Conservation (phyloP, 2,113 vertebrate species). For the Siphamia tubifer region DNA sequence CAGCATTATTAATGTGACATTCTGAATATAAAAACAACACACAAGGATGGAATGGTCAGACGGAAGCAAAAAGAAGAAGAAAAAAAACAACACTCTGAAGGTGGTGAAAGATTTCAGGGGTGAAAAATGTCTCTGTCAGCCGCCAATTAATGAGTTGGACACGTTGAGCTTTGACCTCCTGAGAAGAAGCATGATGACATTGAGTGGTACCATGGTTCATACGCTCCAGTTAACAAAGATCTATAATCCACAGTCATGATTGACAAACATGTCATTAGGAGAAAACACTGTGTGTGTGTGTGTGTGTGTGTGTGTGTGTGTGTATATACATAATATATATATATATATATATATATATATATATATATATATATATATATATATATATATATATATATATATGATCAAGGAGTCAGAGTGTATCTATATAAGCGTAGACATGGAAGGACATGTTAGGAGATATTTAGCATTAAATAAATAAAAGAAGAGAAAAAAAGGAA, state of each 20-base stretch:
- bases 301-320: too few species aligned
- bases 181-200: not conserved
- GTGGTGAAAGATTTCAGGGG: not conserved
- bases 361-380: too few species aligned
- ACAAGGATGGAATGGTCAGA: not conserved
- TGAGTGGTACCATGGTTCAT: not conserved
- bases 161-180: not conserved
- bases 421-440: too few species aligned
- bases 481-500: not conserved
- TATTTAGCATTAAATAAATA: not conserved
- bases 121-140: not conserved
- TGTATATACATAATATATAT: too few species aligned
- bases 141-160: not conserved
- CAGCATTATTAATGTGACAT: conserved; percentile 8
- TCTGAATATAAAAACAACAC: conserved; percentile 14
- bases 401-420: too few species aligned
- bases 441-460: not conserved
- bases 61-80: not conserved
- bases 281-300: not conserved
- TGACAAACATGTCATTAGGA: not conserved
- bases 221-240: not conserved
- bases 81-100: too few species aligned
- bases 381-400: too few species aligned
- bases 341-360: too few species aligned
- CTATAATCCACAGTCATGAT: not conserved